Base-by-base conservation (phyloP, 2,888 invertebrate genomes). In the Selenia dentaria region DNA sequence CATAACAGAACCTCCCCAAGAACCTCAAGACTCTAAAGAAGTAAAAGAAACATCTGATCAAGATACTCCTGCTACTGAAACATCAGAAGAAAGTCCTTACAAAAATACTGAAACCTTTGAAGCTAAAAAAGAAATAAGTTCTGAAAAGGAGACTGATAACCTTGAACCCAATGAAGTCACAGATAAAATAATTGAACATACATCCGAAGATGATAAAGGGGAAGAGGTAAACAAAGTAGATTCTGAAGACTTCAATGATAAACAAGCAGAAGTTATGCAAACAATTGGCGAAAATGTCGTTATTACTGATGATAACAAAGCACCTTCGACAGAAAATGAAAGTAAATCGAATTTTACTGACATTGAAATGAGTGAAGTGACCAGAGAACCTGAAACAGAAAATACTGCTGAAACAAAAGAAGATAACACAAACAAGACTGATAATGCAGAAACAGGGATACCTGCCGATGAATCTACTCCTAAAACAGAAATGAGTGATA, bases 301-400 rank as follows among this genome's bases (percentile, higher is more conserved):
- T 4, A 34, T 8, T 22, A 8, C 2, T 22, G 22, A 22, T 1
- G 22, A 22, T 22, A 11, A 27, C 36, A 32, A 51, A 49, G n/a
- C 27, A 39, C 33, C 49, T 50, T 26, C 29, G 26, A 22, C 34
- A 35, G 44, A 57, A 12, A n/a, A 10, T 26, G 20, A 43, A 4
- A 1, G 9, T 10, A 16, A 16, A 3, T n/a, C 11, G 14, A 27
- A 6, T 10, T 18, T 2, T 33, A 20, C 44, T 39, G 41, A 45
- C 25, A 42, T 41, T 32, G 39, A 42, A 34, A 46, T 37, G 5
- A 38, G 14, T 35, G 48, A 50, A 34, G 32, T 57, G 32, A 49
- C 51, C 29, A 58, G 56, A 42, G 54, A 61, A 34, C 50, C 35
- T 37, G 26, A 47, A 37, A 13, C n/a, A 28, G 35, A 24, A 18